phyloP scores from a whole-genome alignment of 53 echinoderm and acorn worm genomes.

The Mesocentrotus franciscanus region DNA sequence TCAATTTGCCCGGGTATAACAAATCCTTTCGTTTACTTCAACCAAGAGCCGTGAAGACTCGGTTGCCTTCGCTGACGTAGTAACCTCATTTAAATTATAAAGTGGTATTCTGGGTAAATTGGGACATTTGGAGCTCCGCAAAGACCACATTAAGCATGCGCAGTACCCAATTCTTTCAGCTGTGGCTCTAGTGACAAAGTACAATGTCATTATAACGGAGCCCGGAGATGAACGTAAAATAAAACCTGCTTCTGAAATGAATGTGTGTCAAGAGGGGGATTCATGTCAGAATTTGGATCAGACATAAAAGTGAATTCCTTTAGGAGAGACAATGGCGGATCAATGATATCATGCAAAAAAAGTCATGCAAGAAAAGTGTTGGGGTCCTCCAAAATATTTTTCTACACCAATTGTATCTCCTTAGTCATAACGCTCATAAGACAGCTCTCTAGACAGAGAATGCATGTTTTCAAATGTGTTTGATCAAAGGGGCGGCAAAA shows the following conservation, averaged over 20 bases:
- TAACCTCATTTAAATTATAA: neutral
- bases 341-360: too few relatives aligned
- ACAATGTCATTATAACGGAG: neutral
- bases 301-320: neutral
- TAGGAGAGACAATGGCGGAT: too few relatives aligned
- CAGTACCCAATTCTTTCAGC: neutral
- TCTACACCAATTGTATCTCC: too few relatives aligned
- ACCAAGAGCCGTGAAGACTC: neutral
- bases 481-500: too few relatives aligned
- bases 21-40: slow-evolving; percentile 23
- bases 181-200: neutral
- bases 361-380: too few relatives aligned
- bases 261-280: neutral
- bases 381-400: too few relatives aligned
- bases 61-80: neutral
- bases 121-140: neutral
- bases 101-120: slow-evolving; percentile 4
- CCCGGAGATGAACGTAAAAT: neutral
- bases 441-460: too few relatives aligned
- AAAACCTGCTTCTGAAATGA: neutral
- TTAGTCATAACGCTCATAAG: too few relatives aligned
- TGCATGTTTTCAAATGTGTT: too few relatives aligned
- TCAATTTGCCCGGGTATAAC: slow-evolving; percentile 6
- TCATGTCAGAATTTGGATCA: neutral
- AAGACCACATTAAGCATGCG: neutral